phyloP scores from a whole-genome alignment of 92 coral and sea anemone genomes.

The Ricordea florida region DNA sequence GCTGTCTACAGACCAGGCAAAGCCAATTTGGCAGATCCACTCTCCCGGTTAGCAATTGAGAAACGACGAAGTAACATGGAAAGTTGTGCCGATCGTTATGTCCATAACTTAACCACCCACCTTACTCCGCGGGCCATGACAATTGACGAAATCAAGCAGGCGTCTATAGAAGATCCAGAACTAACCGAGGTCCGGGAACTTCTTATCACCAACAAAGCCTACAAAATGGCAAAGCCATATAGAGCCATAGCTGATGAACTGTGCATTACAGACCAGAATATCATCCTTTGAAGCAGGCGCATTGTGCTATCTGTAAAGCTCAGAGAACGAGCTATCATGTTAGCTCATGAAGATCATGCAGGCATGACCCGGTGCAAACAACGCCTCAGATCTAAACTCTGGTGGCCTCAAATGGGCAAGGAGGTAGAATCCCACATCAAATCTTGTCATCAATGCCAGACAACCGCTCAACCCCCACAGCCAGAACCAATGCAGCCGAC shows the following conservation, averaged over 20 bases:
- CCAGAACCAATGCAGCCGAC: conserved; percentile 64
- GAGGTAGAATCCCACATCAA: conserved; percentile 35
- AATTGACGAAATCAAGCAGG: conserved; percentile 24
- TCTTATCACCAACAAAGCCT: conserved; percentile 10
- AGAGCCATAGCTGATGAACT: conserved; percentile 33
- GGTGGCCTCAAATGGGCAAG: conserved; percentile 58
- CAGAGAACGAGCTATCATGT: conserved; percentile 15
- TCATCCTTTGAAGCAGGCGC: conserved; percentile 35
- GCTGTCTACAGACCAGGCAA: conserved; percentile 55
- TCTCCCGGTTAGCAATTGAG: conserved; percentile 26
- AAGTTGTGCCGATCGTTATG: conserved; percentile 47
- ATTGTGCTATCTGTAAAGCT: conserved; percentile 36
- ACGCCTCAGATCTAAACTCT: conserved; percentile 39
- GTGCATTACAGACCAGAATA: conserved; percentile 31
- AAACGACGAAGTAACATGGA: conserved; percentile 46
- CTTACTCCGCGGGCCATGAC: conserved; percentile 46
- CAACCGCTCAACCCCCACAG: conserved; percentile 1
- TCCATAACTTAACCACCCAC: conserved; percentile 9
- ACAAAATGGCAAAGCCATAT: conserved; percentile 22
- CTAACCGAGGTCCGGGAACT: conserved; percentile 4
- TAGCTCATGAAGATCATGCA: conserved; percentile 50
- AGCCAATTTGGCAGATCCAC: conserved; percentile 47
- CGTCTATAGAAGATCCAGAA: conserved; percentile 9
- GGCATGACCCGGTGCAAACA: conserved; percentile 51
- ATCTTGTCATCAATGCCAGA: conserved; percentile 53